Percentiles rank a stretch among this genome's conserved stretches.
These are phyloP conservation scores for Meiosimyza decipiens DNA, from an alignment of 2,888 invertebrate species.

Conservation along the genomic window DNA sequence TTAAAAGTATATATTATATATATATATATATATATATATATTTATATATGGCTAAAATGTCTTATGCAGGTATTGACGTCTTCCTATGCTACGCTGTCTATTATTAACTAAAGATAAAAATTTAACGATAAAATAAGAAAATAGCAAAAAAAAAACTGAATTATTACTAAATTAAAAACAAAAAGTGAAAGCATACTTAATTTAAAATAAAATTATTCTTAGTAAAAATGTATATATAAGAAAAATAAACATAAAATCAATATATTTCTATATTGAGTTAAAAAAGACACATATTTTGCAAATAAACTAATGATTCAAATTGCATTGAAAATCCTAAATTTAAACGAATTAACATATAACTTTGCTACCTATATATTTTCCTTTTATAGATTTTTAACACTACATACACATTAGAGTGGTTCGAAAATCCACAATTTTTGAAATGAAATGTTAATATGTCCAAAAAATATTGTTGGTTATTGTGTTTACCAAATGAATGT, in stretches of 20 bases:
- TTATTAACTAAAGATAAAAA: constrained; percentile 63
- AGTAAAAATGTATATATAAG: constrained; percentile 33
- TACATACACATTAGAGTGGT: too few species aligned
- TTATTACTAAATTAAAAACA: constrained; percentile 8
- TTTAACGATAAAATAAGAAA: constrained; percentile 48
- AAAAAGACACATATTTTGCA: neutral
- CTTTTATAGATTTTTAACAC: too few species aligned
- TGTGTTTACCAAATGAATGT: too few species aligned
- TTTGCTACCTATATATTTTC: neutral
- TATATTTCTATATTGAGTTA: constrained; percentile 31
- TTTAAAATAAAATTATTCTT: constrained; percentile 9
- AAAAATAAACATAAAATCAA: constrained; percentile 42
- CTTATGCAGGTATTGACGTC: constrained; percentile 69
- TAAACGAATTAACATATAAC: neutral
- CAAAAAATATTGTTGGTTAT: too few species aligned
- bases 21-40: constrained; percentile 50
- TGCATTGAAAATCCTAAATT: neutral
- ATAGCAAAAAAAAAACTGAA: constrained; percentile 41
- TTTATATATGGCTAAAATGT: constrained; percentile 67
- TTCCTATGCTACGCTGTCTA: constrained; percentile 69
- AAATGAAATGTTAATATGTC: too few species aligned
- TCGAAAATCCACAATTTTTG: too few species aligned
- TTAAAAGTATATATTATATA: constrained; percentile 6
- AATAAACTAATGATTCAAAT: neutral
- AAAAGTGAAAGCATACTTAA: constrained; percentile 31